Conservation (phyloP, 2,797 vertebrate genomes). For the Mergus octosetaceus region DNA sequence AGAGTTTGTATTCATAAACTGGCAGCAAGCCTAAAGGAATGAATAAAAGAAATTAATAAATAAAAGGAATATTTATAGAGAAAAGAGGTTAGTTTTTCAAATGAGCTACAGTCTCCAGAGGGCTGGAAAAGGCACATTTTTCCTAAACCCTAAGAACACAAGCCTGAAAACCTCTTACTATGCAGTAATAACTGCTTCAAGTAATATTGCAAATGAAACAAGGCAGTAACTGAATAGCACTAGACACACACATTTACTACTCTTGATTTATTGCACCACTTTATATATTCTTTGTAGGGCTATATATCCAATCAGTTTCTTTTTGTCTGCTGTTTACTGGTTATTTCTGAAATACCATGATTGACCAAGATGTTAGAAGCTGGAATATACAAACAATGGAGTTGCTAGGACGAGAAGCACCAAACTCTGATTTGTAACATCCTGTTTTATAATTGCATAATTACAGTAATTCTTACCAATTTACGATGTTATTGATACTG, state of each 20-base stretch:
- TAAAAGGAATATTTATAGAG: constrained; percentile 14
- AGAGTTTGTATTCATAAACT: neutral
- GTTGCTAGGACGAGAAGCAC: neutral
- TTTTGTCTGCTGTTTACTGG: neutral
- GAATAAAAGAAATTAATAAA: neutral
- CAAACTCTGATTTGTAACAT: neutral
- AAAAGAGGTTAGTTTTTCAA: constrained; percentile 30
- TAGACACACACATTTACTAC: neutral
- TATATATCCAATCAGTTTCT: neutral
- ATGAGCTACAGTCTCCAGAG: constrained; percentile 9
- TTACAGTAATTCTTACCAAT: neutral
- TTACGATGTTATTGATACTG: neutral
- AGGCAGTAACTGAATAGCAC: constrained; percentile 9
- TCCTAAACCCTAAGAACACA: neutral
- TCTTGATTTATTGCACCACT: constrained; percentile 14
- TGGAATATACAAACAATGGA: neutral
- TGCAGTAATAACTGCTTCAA: constrained; percentile 23
- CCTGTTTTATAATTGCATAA: neutral
- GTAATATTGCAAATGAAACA: constrained; percentile 33
- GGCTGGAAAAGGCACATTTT: constrained; percentile 38
- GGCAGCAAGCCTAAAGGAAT: neutral
- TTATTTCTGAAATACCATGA: constrained; percentile 10
- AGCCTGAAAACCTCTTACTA: constrained; percentile 19
- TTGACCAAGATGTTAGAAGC: neutral
- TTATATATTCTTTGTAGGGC: neutral